Evolutionary conservation across 2,113 vertebrate genomes (phyloP), one percentile per base, ranked within the genome.

Genomic region (Otis tarda): DNA sequence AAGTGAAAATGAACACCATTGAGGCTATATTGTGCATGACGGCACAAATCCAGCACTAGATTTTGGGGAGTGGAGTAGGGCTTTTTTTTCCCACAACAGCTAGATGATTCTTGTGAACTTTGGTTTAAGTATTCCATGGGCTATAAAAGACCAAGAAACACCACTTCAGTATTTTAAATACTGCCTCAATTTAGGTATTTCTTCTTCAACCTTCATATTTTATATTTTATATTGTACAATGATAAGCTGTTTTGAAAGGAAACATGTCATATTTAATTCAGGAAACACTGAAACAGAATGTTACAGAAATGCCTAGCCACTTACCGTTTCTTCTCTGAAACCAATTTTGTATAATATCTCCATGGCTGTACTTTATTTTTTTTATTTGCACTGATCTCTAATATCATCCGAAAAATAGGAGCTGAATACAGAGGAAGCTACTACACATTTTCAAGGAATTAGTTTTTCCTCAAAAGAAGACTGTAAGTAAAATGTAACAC

Each of bases 41-140:
- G 16, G 31, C 27, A 57, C 12, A 85, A 45, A 71, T 49, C 10
- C 53, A 79, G 41, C 9, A 35, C 20, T 47, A 31, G 57, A 57
- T 73, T 61, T 39, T 45, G 2, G 1, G 13, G 2, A 0, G 0
- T 49, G 6, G 3, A 2, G 3, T 33, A 6, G 2, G 1, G 4
- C 30, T 22, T 43, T 22, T 23, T 37, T 56, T 37, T 28, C 43
- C 27, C 3, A 1, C 56, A 87, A 10, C 4, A 85, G 3, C 5
- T 33, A 49, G 27, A 8, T 31, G 3, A 59, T 84, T 68, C 25
- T 55, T 64, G 7, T 35, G 21, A 79, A 76, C 68, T 79, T 85
- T 78, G 3, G 6, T 73, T 70, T 71, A 35, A 71, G 6, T 25
- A 35, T 25, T 67, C 20, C 6, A 47, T 30, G 14, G 30, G 2